Conservation (phyloP, 1,140 invertebrate genomes). For the Teleopsis dalmanni region DNA sequence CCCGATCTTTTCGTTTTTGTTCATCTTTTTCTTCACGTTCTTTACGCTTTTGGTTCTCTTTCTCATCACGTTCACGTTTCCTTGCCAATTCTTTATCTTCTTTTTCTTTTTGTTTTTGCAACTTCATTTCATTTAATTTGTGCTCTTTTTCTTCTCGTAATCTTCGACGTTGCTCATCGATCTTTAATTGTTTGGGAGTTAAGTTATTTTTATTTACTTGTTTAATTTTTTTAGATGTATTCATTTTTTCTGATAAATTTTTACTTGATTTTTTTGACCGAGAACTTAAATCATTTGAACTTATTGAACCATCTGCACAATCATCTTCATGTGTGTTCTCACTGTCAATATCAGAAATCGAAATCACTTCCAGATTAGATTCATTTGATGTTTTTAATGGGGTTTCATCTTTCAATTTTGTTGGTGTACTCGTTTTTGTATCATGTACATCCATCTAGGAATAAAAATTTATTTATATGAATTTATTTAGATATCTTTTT, state of each 20-base stretch:
- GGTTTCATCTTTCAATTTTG: background rate
- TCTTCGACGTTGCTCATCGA: constrained; percentile 34
- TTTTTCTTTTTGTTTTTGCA: constrained; percentile 29
- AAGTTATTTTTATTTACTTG: constrained; percentile 20
- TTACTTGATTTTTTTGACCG: too few relatives aligned
- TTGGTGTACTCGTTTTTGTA: background rate
- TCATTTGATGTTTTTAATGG: background rate
- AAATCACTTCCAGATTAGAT: too few relatives aligned
- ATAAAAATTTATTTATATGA: background rate
- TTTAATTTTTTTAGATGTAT: too few relatives aligned
- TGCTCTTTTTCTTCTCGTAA: constrained; percentile 42
- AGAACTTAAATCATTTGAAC: too few relatives aligned
- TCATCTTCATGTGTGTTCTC: too few relatives aligned
- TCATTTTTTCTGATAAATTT: too few relatives aligned
- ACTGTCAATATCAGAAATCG: too few relatives aligned
- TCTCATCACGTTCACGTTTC: constrained; percentile 44
- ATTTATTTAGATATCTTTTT: background rate
- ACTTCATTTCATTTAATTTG: constrained; percentile 32
- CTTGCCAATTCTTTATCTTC: constrained; percentile 44
- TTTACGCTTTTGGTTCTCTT: constrained; percentile 48
- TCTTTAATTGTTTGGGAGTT: constrained; percentile 31
- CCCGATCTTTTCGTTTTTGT: constrained; percentile 47
- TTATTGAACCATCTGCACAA: too few relatives aligned
- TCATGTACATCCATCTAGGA: background rate
- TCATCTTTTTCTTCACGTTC: constrained; percentile 49